Conservation (phyloP, 92 coral and sea anemone genomes). For the Muricea muricata region DNA sequence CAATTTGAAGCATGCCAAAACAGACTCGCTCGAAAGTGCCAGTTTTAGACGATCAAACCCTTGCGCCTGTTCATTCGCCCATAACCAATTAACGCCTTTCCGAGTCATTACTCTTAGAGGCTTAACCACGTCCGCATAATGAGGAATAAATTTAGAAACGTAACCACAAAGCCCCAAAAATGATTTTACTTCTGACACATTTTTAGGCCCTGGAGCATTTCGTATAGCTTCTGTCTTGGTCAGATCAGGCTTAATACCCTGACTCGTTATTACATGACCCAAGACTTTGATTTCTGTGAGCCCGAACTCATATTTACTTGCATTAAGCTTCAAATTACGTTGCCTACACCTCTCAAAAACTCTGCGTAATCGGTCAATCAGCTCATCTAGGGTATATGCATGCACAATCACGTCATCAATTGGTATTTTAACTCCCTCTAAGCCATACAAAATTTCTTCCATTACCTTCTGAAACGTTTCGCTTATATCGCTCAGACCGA, state of each 20-base stretch:
- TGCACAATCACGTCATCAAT: slow-evolving; percentile 53
- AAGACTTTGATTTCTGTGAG: slow-evolving; percentile 40
- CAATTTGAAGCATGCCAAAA: slow-evolving; percentile 46
- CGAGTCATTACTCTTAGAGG: slow-evolving; percentile 48
- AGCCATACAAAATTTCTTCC: slow-evolving; percentile 53
- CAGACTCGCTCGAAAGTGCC: slow-evolving; percentile 48
- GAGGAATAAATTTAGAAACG: slow-evolving; percentile 48
- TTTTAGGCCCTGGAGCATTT: slow-evolving; percentile 35
- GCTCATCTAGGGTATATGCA: slow-evolving; percentile 46
- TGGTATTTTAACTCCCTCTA: slow-evolving; percentile 44
- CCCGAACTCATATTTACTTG: slow-evolving; percentile 45
- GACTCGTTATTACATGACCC: slow-evolving; percentile 56
- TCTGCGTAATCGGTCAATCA: slow-evolving; percentile 21
- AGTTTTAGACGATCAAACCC: slow-evolving; percentile 44
- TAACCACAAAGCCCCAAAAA: slow-evolving; percentile 60
- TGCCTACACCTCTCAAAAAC: slow-evolving; percentile 34
- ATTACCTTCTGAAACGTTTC: slow-evolving; percentile 60
- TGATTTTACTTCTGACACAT: slow-evolving; percentile 34
- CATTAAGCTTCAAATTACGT: slow-evolving; percentile 29
- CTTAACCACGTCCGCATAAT: slow-evolving; percentile 53
- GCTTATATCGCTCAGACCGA: slow-evolving; percentile 58
- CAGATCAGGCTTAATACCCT: slow-evolving; percentile 51
- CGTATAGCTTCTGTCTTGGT: slow-evolving; percentile 42
- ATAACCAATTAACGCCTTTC: slow-evolving; percentile 38
- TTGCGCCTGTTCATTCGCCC: slow-evolving; percentile 53